Evolutionary conservation across 1,140 invertebrate species (phyloP).

Genomic region (Bombus turneri): DNA sequence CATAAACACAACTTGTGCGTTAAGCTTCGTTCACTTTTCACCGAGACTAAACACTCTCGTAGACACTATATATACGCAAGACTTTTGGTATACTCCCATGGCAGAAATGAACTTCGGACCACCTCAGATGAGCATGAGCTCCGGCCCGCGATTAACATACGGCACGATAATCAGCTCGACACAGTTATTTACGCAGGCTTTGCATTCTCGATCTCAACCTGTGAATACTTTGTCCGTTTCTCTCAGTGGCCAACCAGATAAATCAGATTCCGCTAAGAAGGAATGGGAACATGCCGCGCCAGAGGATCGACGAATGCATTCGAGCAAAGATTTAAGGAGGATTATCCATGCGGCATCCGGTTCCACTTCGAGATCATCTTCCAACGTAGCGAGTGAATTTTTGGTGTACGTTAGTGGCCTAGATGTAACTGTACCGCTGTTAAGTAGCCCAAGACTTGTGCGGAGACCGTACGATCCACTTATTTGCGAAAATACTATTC

Average conservation of each 20-base stretch:
- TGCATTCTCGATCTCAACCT: constrained; percentile 68
- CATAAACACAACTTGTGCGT: constrained; percentile 79
- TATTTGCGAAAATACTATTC: constrained; percentile 81
- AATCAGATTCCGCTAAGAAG: constrained; percentile 76
- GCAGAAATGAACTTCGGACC: constrained; percentile 81
- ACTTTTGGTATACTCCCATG: constrained; percentile 81
- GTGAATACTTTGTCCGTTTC: constrained; percentile 22
- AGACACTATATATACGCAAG: constrained; percentile 79
- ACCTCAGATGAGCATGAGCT: constrained; percentile 80
- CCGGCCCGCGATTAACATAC: constrained; percentile 78
- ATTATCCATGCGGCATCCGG: constrained; percentile 69
- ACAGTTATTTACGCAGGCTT: constrained; percentile 80
- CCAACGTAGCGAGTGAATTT: constrained; percentile 63
- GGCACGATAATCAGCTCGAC: constrained; percentile 81
- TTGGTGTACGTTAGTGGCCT: constrained; percentile 74
- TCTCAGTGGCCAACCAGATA: constrained; percentile 42
- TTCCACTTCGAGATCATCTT: constrained; percentile 53
- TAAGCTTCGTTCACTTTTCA: constrained; percentile 79
- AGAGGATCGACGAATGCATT: constrained; percentile 76
- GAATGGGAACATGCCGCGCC: constrained; percentile 79
- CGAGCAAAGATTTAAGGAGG: constrained; percentile 75
- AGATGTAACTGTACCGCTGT: constrained; percentile 76
- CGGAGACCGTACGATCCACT: constrained; percentile 79
- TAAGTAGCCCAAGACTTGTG: constrained; percentile 77
- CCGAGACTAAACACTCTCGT: constrained; percentile 78